phyloP scores from a whole-genome alignment of 2,797 vertebrate species.

The Cichlasoma orientale region DNA sequence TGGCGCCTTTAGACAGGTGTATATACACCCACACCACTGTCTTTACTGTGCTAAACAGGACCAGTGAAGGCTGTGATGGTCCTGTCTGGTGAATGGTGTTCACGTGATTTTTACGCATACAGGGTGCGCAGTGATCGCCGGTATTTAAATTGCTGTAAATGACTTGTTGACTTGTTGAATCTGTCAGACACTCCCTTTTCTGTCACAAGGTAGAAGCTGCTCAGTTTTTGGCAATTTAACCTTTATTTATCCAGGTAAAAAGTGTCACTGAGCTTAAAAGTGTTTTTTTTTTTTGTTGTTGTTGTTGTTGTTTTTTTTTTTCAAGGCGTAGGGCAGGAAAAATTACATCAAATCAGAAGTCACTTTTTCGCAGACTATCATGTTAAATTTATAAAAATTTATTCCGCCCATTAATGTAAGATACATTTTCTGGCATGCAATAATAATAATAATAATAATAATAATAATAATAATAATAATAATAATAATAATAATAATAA shows the following conservation, averaged over 20 bases:
- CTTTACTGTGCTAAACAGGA: conserved; percentile 58
- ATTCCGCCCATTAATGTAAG: not conserved
- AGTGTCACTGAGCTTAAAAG: not conserved
- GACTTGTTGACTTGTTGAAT: not conserved
- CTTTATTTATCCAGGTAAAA: not conserved
- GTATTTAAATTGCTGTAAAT: not conserved
- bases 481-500: too few species aligned
- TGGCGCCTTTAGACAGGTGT: conserved; percentile 77
- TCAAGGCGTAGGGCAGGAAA: not conserved
- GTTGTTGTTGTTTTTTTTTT: too few species aligned
- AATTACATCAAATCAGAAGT: not conserved
- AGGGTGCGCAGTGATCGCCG: not conserved
- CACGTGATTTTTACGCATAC: conserved; percentile 39
- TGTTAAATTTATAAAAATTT: too few species aligned
- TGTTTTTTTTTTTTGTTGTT: too few species aligned
- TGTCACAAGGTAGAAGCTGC: not conserved
- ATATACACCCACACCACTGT: conserved; percentile 19
- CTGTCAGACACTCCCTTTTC: not conserved
- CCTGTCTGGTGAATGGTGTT: conserved; percentile 31
- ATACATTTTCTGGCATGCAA: not conserved
- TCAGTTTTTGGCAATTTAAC: not conserved
- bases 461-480: not conserved
- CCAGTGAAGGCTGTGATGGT: conserved; percentile 47
- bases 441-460: not conserved
- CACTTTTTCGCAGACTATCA: too few species aligned